Percentiles rank a stretch among this genome's conserved stretches.
Conservation (phyloP, 2,888 invertebrate species). For the Dascillus cervinus region DNA sequence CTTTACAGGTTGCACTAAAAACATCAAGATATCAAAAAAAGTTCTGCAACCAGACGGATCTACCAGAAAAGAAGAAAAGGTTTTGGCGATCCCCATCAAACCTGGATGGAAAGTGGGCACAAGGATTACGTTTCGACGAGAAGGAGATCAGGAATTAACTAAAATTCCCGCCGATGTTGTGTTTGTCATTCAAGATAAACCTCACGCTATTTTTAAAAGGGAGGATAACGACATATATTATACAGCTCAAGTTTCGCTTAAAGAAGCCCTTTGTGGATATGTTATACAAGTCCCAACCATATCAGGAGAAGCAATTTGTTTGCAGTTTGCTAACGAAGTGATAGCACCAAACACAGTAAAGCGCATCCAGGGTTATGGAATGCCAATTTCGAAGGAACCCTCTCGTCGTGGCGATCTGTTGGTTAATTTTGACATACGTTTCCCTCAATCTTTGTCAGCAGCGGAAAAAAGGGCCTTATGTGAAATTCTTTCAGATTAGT, state of each 20-base stretch:
- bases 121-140: constrained; percentile 1
- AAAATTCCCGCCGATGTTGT: constrained; percentile 1
- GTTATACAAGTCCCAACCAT: constrained; percentile 78
- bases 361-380: constrained; percentile 75
- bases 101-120: constrained; percentile 1
- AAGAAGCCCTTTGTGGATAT: constrained; percentile 82
- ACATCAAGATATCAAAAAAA: constrained; percentile 91
- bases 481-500: too few relatives aligned
- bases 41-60: constrained; percentile 72
- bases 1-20: constrained; percentile 79
- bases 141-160: neutral
- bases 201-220: constrained; percentile 75
- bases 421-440: constrained; percentile 85
- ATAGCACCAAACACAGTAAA: constrained; percentile 80
- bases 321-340: constrained; percentile 68
- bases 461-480: too few relatives aligned
- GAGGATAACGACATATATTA: constrained; percentile 88
- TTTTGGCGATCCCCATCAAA: constrained; percentile 50
- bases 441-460: constrained; percentile 77
- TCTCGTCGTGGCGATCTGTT: constrained; percentile 82
- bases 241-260: constrained; percentile 70
- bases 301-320: constrained; percentile 64
- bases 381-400: constrained; percentile 89
- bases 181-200: constrained; percentile 61
- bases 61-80: constrained; percentile 83